Conservation (phyloP, 2,113 vertebrate genomes). For the Lepus timidus region DNA sequence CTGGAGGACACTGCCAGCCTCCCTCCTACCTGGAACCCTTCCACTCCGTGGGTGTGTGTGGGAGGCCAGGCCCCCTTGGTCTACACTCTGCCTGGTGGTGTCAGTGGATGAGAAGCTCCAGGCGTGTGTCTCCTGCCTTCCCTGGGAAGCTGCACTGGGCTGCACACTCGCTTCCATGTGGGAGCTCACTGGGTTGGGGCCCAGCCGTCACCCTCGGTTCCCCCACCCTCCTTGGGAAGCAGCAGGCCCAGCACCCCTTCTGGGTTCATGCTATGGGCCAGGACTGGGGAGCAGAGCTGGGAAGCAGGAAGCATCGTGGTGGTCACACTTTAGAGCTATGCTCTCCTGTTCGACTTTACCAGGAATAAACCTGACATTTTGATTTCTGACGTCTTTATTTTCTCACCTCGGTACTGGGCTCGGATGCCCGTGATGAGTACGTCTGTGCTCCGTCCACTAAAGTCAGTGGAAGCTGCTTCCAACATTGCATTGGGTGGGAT, state of each 20-base stretch:
- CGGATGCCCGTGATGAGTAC: not conserved
- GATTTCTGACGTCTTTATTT: not conserved
- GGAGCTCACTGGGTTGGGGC: too few species aligned
- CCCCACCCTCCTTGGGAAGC: not conserved
- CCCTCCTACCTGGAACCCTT: not conserved
- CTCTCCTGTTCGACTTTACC: not conserved
- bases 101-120: not conserved
- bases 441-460: not conserved
- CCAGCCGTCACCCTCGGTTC: not conserved
- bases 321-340: not conserved
- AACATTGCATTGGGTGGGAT: not conserved
- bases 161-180: accelerated
- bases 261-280: not conserved
- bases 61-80: not conserved
- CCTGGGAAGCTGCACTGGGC: not conserved
- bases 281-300: not conserved
- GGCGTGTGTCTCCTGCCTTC: not conserved
- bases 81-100: accelerated
- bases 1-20: not conserved
- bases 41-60: not conserved
- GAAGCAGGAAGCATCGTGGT: not conserved
- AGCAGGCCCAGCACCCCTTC: not conserved
- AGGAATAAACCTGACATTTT: not conserved
- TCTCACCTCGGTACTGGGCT: not conserved
- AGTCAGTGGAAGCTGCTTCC: not conserved